Conservation (phyloP, 2,113 vertebrate species). For the Trichomycterus rosablanca region DNA sequence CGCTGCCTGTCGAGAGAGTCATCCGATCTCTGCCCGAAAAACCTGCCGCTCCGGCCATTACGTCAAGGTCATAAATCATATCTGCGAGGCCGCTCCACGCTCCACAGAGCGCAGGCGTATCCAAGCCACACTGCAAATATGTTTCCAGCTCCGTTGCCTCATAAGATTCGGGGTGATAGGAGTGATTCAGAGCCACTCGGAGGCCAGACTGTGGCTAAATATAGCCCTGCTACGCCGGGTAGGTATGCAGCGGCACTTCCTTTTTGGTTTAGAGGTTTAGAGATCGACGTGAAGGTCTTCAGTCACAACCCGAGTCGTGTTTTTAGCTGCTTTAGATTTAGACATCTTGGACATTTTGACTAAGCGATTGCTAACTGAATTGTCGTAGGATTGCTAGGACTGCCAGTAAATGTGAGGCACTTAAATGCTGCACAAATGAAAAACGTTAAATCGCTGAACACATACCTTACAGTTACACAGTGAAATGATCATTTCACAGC, state of each 20-base stretch:
- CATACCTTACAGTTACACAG: too few relatives aligned
- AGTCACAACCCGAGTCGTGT: too few relatives aligned
- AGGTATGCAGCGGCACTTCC: slow-evolving; percentile 6
- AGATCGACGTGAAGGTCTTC: neutral
- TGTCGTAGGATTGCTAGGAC: too few relatives aligned
- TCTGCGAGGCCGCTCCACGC: slow-evolving; percentile 62
- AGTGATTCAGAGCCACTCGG: slow-evolving; percentile 17
- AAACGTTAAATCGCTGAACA: too few relatives aligned
- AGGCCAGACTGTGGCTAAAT: slow-evolving; percentile 1
- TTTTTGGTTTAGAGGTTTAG: neutral
- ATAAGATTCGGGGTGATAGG: too few relatives aligned
- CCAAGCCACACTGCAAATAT: slow-evolving; percentile 69
- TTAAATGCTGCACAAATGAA: too few relatives aligned
- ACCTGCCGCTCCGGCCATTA: slow-evolving; percentile 68
- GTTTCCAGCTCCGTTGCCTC: slow-evolving; percentile 53
- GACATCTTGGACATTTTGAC: too few relatives aligned
- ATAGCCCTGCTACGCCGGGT: slow-evolving; percentile 12
- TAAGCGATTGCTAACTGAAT: too few relatives aligned
- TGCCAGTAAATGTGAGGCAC: too few relatives aligned
- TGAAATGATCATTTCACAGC: too few relatives aligned
- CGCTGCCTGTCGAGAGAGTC: slow-evolving; percentile 70
- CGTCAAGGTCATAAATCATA: slow-evolving; percentile 75
- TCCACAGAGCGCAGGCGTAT: slow-evolving; percentile 60
- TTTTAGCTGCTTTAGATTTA: too few relatives aligned
- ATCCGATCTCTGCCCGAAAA: slow-evolving; percentile 68